phyloP scores from a whole-genome alignment of 1,140 invertebrate genomes.

The Rhyacophila brunnea region DNA sequence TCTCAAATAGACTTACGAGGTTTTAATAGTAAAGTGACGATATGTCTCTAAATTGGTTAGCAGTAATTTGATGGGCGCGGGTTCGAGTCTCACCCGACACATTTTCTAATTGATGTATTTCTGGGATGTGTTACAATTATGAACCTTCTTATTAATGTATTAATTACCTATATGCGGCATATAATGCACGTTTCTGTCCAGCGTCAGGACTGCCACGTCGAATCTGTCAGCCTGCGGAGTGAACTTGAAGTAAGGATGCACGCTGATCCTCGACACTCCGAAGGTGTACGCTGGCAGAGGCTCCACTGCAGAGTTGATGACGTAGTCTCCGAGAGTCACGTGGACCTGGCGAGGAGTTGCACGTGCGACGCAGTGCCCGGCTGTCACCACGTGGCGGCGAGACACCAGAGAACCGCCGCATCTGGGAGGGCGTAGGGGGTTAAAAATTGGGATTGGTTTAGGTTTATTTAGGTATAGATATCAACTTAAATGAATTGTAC shows the following conservation, averaged over 20 bases:
- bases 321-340: conserved; percentile 90
- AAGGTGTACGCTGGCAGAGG: conserved; percentile 87
- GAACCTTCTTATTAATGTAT: too few relatives aligned
- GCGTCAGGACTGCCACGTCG: conserved; percentile 86
- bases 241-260: conserved; percentile 94
- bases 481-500: too few relatives aligned
- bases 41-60: too few relatives aligned
- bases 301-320: conserved; percentile 89
- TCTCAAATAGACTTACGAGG: too few relatives aligned
- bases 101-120: too few relatives aligned
- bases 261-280: conserved; percentile 82
- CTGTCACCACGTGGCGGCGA: conserved; percentile 89
- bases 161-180: conserved; percentile 82
- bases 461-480: background rate
- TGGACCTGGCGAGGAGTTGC: conserved; percentile 86
- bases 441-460: background rate
- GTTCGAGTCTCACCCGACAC: too few relatives aligned
- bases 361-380: conserved; percentile 93
- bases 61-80: too few relatives aligned
- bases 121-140: too few relatives aligned
- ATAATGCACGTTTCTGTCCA: conserved; percentile 84
- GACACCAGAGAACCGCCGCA: conserved; percentile 94
- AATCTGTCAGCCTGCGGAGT: conserved; percentile 88
- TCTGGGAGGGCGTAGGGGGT: conserved; percentile 46
- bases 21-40: too few relatives aligned